phyloP scores from a whole-genome alignment of 2,888 invertebrate genomes.

The Aspidapion aeneum region DNA sequence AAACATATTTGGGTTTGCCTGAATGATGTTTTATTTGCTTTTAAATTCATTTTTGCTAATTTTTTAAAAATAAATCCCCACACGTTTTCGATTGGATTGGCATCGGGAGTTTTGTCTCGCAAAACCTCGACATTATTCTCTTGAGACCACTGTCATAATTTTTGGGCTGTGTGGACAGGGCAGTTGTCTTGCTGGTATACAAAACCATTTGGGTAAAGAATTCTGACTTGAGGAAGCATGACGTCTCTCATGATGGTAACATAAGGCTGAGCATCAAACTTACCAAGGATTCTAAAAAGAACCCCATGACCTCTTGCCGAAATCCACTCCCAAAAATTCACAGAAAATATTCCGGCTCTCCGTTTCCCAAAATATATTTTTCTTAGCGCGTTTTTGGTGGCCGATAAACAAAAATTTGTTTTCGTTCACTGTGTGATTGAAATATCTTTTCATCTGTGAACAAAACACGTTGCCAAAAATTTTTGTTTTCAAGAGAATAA shows the following conservation, averaged over 20 bases:
- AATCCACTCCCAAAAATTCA: neutral
- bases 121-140: too few species aligned
- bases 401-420: neutral
- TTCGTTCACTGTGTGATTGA: neutral
- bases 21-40: too few species aligned
- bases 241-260: too few species aligned
- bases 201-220: neutral
- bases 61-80: too few species aligned
- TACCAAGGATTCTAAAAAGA: too few species aligned
- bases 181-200: neutral
- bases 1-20: too few species aligned
- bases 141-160: neutral
- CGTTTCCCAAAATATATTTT: neutral
- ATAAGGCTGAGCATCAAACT: too few species aligned
- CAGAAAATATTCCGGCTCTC: neutral
- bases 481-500: neutral
- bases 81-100: too few species aligned
- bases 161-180: neutral
- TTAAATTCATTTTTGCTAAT: too few species aligned
- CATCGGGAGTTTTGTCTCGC: too few species aligned
- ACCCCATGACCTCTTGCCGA: too few species aligned
- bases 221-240: too few species aligned
- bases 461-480: neutral
- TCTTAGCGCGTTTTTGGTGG: neutral
- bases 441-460: neutral